Base-by-base conservation (phyloP, 1,140 invertebrate genomes). In the Colletes gigas region DNA sequence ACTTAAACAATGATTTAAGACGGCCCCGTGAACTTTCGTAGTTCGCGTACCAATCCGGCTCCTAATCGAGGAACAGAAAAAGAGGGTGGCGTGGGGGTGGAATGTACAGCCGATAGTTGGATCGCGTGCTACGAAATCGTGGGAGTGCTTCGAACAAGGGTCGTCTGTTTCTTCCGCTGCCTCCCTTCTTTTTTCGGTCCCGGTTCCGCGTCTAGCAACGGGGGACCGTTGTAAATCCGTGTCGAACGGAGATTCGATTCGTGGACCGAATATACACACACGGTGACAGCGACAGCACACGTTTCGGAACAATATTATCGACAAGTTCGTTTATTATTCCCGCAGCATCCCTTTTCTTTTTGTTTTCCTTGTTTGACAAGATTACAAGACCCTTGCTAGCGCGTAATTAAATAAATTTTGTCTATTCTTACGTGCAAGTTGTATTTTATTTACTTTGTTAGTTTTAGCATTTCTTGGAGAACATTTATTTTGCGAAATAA, bases 41-140 rank as follows among this genome's bases (percentile, higher is more conserved):
- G 39, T 60, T 78, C 80, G 75, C 75, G 82, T 67, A 59, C 70
- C 54, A 50, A 30, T 19, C 75, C 79, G 44, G 17, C 41, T 55
- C 17, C 62, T 63, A 62, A 79, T 68, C 62, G 79, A 21, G 14
- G 57, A 70, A 75, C 71, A 76, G 69, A 67, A 74, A 71, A 69
- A 57, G 68, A 47, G 14, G 41, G 39, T 41, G 41, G 63, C 30
- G 30, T n/a, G 54, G 8, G 65, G 55, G 30, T 79, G 78, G 57
- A 54, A 66, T 69, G 47, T 81, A 83, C 81, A 54, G 70, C 44
- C 75, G 81, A 81, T 77, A 73, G 62, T 87, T 79, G 83, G 68
- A 83, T 90, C 84, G 88, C 88, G 88, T 89, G 89, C 82, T 70
- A 77, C 65, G 73, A 83, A 67, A 84, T 89, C 83, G 84, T 87